Evolutionary conservation across 2,888 invertebrate genomes (phyloP), one percentile per base, ranked within the genome.

Genomic region (Odontomyia ornata): DNA sequence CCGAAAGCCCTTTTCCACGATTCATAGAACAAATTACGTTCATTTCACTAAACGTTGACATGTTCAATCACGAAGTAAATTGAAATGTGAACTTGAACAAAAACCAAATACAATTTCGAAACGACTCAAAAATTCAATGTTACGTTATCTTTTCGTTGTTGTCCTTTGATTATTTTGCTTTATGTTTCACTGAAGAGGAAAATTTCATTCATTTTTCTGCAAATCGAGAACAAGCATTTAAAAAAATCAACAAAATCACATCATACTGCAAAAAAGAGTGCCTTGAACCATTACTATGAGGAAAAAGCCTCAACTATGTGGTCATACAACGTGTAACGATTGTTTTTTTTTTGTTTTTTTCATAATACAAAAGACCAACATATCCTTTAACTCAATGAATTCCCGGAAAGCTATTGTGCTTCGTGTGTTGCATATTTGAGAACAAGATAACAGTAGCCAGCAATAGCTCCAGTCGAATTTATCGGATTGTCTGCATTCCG

Each of bases 141-240:
- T 47, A 25, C 47, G 69, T 69, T 69, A 69, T 69, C 69, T 69
- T 15, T 25, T 13, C 13, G 25, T 13, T 65, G 21, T n/a, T 69
- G 69, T 47, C 69, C 69, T 69, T 69, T 69, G 69, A 69, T 69
- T 69, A 69, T 69, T 73, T 57, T 25, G 36, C 73, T 60, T 73
- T 73, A 57, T 23, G 60, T 73, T 73, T 30, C 60, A 73, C 36
- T 60, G 60, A 36, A 57, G 73, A 73, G 73, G 73, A 73, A 73
- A 73, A 73, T 73, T 69, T 47, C 69, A 21, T 69, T 69, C 43
- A 46, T 69, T 60, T 28, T 23, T 36, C 57, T 57, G 36, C 57
- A 56, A 72, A 73, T 57, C 36, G 36, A 18, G n/a, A 4, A 43
- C 11, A 11, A n/a, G 21, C 36, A 27, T 11, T 4, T 15, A 52